phyloP scores from a whole-genome alignment of 2,888 invertebrate genomes.

The Dolichomitus sp. region DNA sequence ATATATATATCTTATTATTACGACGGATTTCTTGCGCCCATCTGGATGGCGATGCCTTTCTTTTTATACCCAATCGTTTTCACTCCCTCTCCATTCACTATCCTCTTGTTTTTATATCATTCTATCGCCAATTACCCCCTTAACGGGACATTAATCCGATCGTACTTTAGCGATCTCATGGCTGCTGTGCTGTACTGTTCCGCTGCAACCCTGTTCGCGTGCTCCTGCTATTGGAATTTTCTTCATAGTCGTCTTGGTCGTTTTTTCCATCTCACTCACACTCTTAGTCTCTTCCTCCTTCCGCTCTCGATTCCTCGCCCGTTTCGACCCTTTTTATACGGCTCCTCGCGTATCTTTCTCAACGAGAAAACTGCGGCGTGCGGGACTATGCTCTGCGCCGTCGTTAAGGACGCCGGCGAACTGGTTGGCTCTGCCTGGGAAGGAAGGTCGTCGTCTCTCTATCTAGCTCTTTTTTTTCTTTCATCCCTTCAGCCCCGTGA shows the following conservation, averaged over 20 bases:
- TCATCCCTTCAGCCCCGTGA: slow-evolving; percentile 33
- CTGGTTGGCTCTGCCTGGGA: slow-evolving; percentile 36
- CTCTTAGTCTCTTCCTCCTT: slow-evolving; percentile 34
- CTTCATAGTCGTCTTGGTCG: slow-evolving; percentile 11
- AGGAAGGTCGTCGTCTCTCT: slow-evolving; percentile 42
- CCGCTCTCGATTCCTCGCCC: slow-evolving; percentile 36
- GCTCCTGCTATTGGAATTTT: slow-evolving; percentile 42
- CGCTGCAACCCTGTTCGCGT: slow-evolving; percentile 31
- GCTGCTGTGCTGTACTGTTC: slow-evolving; percentile 37
- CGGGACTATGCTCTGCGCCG: slow-evolving; percentile 31
- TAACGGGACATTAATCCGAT: slow-evolving; percentile 70
- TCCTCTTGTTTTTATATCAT: slow-evolving; percentile 64
- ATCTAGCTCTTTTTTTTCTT: slow-evolving; percentile 21
- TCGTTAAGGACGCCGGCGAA: slow-evolving; percentile 66
- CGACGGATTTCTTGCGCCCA: slow-evolving; percentile 26
- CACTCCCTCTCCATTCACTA: slow-evolving; percentile 2
- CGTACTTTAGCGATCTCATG: slow-evolving; percentile 66
- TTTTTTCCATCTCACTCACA: slow-evolving; percentile 3
- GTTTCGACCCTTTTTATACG: slow-evolving; percentile 56
- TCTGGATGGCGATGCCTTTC: slow-evolving; percentile 28
- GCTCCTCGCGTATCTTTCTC: slow-evolving; percentile 53
- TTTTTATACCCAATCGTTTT: slow-evolving; percentile 31
- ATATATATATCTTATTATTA: slow-evolving; percentile 15
- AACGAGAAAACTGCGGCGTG: slow-evolving; percentile 58
- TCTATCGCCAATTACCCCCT: slow-evolving; percentile 69